phyloP scores from a whole-genome alignment of 2,113 vertebrate species.

The Pedionomus torquatus region DNA sequence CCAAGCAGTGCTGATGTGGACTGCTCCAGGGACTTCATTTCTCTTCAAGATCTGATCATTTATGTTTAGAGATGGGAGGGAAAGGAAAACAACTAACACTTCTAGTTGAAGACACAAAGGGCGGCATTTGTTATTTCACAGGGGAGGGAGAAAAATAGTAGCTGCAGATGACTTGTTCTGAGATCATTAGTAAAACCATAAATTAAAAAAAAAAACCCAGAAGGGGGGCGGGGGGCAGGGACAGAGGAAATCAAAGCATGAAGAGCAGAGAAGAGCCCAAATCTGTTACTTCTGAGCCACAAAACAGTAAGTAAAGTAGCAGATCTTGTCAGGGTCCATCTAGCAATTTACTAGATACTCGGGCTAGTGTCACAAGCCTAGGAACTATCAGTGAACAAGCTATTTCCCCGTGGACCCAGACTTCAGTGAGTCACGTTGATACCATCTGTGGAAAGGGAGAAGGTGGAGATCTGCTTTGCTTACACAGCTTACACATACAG shows the following conservation, averaged over 20 bases:
- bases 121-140: neutral
- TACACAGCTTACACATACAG: neutral
- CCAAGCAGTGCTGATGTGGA: neutral
- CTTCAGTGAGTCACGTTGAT: neutral
- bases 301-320: neutral
- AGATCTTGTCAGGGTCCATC: neutral
- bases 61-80: neutral
- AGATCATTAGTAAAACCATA: neutral
- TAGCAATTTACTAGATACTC: neutral
- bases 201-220: neutral
- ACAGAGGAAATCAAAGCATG: no score
- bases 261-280: neutral
- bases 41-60: neutral
- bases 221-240: accelerated
- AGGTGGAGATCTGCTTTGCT: neutral
- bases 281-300: neutral
- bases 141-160: neutral
- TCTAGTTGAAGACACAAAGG: neutral
- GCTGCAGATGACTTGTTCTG: neutral
- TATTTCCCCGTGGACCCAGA: neutral
- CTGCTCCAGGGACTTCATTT: neutral
- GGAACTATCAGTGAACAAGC: neutral
- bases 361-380: neutral
- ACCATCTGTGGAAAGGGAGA: neutral
- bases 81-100: neutral